Base-by-base conservation (phyloP, 1,140 invertebrate genomes). In the Aplysia californica region DNA sequence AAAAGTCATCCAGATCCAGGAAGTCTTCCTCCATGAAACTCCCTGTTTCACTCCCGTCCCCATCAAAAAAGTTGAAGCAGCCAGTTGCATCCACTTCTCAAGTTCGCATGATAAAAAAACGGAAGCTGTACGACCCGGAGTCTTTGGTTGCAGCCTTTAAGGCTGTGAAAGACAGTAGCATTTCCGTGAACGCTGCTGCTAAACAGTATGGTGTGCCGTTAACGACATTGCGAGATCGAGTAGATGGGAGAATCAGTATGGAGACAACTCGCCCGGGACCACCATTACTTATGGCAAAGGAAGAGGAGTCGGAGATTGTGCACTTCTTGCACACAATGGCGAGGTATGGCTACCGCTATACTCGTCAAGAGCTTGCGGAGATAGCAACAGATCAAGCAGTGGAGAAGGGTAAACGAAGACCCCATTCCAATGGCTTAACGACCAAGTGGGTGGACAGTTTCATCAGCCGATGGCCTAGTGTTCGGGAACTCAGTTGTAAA, bases 91-190 rank as follows among this genome's bases (percentile, higher is more conserved):
- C 67, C 31, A 55, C 26, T 29, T 38, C 67, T 31, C 39, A n/a
- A 1, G 56, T 33, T 31, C 26, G 39, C 6, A 96, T 6, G 97
- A 97, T 72, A 93, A 84, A 91, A 44, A 74, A 74, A 33, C 55
- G 71, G 33, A 74, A 41, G 44, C 39, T 74, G 1, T 74, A 74
- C 33, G 38, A 26, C 59, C 38, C 15, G 23, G 71, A 74, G 33
- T 35, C 71, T 10, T 38, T 74, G 26, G 58, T 64, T 33, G 71
- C 71, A 20, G 71, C 71, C 4, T 74, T 64, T 29, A 74, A 74
- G 58, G 71, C 71, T 44, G 71, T 74, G 18, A 74, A 65, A 38
- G 71, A 74, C 71, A 74, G 71, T 38, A 74, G 59, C 38, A 74
- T 74, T 56, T 74, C 71, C 44, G 71, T 74, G 1, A 74, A 74